These are phyloP conservation scores for Pemphigus obesinymphae DNA, from an alignment of 1,140 invertebrate species.

Conservation along the genomic window DNA sequence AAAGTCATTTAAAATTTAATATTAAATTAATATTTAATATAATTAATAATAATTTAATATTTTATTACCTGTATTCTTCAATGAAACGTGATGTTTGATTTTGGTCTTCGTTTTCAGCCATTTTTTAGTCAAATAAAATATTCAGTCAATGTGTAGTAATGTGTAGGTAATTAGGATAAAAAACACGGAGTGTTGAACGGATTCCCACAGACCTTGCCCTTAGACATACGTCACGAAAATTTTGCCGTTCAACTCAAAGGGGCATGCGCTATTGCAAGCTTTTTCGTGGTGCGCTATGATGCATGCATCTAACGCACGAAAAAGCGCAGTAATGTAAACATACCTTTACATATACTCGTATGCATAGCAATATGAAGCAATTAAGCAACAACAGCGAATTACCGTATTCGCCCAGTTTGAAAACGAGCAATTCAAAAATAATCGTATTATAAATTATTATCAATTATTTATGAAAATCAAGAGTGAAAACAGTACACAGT, in stretches of 20 bases:
- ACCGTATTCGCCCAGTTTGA: no score
- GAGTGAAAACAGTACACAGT: no score
- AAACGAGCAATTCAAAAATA: no score
- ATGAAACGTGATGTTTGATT: not conserved
- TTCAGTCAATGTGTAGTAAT: no score
- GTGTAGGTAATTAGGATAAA: not conserved
- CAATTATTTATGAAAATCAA: no score
- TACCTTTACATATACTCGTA: no score
- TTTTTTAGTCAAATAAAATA: not conserved
- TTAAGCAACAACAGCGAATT: no score
- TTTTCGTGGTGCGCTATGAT: not conserved
- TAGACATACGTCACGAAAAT: not conserved
- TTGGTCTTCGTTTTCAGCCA: not conserved
- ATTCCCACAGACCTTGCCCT: not conserved
- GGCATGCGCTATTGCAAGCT: no score
- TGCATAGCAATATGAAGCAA: no score
- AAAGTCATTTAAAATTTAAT: no score
- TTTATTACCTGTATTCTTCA: not conserved
- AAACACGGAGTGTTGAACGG: not conserved
- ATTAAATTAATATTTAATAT: not conserved
- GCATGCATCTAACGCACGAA: not conserved
- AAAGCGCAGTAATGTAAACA: no score
- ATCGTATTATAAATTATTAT: no score
- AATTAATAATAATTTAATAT: not conserved
- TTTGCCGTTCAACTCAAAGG: not conserved